Conservation (phyloP, 2,113 vertebrate species). For the Cebus imitator region DNA sequence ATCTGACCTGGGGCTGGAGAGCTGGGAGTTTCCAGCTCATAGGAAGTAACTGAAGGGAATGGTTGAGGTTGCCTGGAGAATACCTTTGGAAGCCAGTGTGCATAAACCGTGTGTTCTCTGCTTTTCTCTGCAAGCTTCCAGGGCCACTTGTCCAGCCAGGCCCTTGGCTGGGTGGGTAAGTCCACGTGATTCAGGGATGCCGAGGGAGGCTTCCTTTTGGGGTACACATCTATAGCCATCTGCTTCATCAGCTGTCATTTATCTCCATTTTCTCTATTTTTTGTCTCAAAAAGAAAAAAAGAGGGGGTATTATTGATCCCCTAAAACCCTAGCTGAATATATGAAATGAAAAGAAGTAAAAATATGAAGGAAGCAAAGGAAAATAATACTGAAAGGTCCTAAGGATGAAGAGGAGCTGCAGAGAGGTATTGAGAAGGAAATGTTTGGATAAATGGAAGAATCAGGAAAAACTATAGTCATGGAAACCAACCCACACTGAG, state of each 20-base stretch:
- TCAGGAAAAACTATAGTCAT: neutral
- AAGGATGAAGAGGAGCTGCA: neutral
- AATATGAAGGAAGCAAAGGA: neutral
- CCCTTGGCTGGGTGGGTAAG: neutral
- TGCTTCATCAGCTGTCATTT: neutral
- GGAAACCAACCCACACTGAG: neutral
- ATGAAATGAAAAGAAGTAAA: neutral
- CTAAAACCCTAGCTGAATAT: neutral
- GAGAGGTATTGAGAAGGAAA: neutral
- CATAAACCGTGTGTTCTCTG: neutral
- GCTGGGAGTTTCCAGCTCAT: neutral
- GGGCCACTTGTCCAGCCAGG: neutral
- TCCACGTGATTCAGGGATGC: neutral
- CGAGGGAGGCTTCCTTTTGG: neutral
- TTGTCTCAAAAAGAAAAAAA: neutral
- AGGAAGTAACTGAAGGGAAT: neutral
- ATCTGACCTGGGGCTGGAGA: neutral
- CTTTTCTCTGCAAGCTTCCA: neutral
- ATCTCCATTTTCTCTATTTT: neutral
- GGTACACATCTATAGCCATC: neutral
- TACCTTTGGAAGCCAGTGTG: neutral
- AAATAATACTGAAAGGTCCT: neutral
- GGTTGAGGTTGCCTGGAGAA: neutral
- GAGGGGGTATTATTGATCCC: neutral
- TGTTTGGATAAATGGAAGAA: neutral